Evolutionary conservation across 1,140 invertebrate species (phyloP).

Genomic region (Apis laboriosa): DNA sequence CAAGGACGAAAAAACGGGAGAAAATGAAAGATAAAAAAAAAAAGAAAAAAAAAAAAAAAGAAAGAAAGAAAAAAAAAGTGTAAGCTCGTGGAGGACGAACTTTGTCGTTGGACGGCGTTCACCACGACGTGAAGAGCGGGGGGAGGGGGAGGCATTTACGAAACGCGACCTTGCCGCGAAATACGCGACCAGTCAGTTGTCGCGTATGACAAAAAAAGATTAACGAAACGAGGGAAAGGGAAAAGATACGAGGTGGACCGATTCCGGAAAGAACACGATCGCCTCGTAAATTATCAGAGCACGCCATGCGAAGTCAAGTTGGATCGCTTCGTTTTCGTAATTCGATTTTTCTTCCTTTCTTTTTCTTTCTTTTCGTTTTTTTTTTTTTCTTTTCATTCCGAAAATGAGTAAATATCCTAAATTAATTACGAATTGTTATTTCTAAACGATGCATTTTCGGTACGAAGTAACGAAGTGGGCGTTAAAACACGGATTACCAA

Average conservation of each 20-base stretch:
- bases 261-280: slow-evolving; percentile 29
- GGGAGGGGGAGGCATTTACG: background rate
- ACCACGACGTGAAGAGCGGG: background rate
- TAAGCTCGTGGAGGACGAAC: background rate
- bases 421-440: too few relatives aligned
- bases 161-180: slow-evolving; percentile 34
- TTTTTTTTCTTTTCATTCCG: too few relatives aligned
- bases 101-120: background rate
- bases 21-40: background rate
- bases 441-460: background rate
- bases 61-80: background rate
- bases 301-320: slow-evolving; percentile 24
- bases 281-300: background rate
- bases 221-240: background rate
- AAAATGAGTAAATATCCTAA: too few relatives aligned
- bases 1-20: background rate
- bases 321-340: slow-evolving; percentile 49
- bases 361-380: too few relatives aligned
- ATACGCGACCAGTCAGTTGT: background rate
- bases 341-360: too few relatives aligned
- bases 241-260: slow-evolving; percentile 16
- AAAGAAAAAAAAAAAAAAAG: too few relatives aligned
- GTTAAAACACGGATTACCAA: slow-evolving; percentile 25
- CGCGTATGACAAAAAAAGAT: background rate
- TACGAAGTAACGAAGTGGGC: slow-evolving; percentile 7